Percentiles rank a stretch among this genome's conserved stretches.
phyloP scores from a whole-genome alignment of 2,113 vertebrate species.

The Myotis lucifugus region DNA sequence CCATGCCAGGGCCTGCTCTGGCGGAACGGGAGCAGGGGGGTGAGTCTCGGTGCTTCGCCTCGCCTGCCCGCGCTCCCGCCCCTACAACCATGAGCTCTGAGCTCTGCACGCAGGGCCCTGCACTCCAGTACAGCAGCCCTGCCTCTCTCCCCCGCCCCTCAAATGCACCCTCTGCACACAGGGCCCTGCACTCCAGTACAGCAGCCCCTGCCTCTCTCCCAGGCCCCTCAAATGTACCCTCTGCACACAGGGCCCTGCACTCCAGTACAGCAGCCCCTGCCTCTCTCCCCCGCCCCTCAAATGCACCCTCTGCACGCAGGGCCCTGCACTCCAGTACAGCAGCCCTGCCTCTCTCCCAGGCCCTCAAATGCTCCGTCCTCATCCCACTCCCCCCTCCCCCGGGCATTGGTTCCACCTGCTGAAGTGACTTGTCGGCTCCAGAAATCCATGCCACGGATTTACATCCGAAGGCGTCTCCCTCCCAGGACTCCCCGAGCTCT shows the following conservation, averaged over 20 bases:
- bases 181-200: neutral
- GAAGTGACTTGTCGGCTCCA: neutral
- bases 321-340: too few relatives aligned
- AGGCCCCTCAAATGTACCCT: neutral
- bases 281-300: too few relatives aligned
- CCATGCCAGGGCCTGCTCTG: too few relatives aligned
- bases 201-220: neutral
- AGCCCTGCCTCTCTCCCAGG: too few relatives aligned
- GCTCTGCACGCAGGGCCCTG: neutral
- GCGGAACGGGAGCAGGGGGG: too few relatives aligned
- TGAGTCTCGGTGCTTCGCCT: neutral
- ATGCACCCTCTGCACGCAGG: too few relatives aligned
- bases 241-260: too few relatives aligned
- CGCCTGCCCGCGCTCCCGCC: neutral
- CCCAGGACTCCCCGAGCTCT: neutral
- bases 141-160: neutral
- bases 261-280: too few relatives aligned
- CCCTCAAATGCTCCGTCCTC: neutral
- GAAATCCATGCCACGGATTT: too few relatives aligned
- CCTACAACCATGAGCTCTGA: neutral
- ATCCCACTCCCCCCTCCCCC: neutral
- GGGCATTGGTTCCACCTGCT: neutral
- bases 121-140: neutral
- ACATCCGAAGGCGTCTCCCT: neutral
- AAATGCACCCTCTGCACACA: too few relatives aligned